Conservation (phyloP, 2,888 invertebrate genomes). For the Altica lythri region DNA sequence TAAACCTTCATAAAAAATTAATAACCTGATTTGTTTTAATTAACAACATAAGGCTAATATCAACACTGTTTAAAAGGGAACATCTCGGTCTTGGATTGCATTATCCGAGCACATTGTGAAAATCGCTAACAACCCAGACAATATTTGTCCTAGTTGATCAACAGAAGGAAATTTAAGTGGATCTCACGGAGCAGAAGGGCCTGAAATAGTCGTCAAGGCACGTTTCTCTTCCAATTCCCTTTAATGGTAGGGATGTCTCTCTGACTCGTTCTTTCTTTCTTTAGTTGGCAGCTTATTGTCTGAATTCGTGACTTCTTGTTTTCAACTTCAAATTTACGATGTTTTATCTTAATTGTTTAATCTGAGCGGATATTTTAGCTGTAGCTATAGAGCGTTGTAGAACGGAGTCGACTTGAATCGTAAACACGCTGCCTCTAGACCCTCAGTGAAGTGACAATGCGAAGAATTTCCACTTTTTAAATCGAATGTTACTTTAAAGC, state of each 20-base stretch:
- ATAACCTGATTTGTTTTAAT: too few relatives aligned
- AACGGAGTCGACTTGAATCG: slow-evolving; percentile 18
- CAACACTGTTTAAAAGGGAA: too few relatives aligned
- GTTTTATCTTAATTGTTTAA: slow-evolving; percentile 43
- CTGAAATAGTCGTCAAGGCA: slow-evolving; percentile 29
- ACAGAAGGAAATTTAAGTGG: slow-evolving; percentile 37
- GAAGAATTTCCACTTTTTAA: slow-evolving; percentile 18
- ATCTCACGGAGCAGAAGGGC: slow-evolving; percentile 32
- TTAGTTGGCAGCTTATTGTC: slow-evolving; percentile 40
- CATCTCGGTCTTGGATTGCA: too few relatives aligned
- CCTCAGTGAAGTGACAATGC: slow-evolving; percentile 18
- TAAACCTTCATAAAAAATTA: too few relatives aligned
- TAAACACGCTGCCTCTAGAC: slow-evolving; percentile 13
- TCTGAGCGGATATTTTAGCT: slow-evolving; percentile 36
- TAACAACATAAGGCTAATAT: too few relatives aligned
- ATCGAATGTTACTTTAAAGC: not conserved
- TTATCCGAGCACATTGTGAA: slow-evolving; percentile 17
- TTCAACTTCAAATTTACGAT: slow-evolving; percentile 41
- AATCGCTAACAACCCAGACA: slow-evolving; percentile 28
- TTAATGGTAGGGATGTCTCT: slow-evolving; percentile 34
- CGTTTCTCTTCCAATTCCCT: slow-evolving; percentile 33
- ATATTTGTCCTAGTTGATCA: slow-evolving; percentile 37
- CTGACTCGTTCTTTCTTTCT: slow-evolving; percentile 29
- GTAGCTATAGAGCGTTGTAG: slow-evolving; percentile 15
- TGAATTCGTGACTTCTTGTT: slow-evolving; percentile 41